Conservation (phyloP, 2,888 invertebrate species). For the Arctia plantaginis region DNA sequence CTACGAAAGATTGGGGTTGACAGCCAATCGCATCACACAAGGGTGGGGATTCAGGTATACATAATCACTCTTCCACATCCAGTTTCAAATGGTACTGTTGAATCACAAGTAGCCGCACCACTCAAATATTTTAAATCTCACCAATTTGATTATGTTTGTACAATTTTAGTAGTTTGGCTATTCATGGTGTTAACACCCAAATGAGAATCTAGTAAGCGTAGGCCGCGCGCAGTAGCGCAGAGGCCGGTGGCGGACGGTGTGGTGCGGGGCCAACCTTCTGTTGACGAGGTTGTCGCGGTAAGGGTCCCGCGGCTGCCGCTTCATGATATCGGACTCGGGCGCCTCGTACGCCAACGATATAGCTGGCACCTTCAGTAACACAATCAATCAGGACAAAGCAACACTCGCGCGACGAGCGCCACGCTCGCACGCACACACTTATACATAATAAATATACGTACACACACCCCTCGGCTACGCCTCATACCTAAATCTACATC, state of each 20-base stretch:
- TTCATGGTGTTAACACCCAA: conserved; percentile 78
- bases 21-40: conserved; percentile 58
- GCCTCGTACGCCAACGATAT: conserved; percentile 99
- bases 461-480: conserved; percentile 61
- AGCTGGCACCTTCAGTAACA: conserved; percentile 96
- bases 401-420: conserved; percentile 58
- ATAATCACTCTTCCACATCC: conserved; percentile 86
- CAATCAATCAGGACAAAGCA: conserved; percentile 83
- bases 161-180: conserved; percentile 68
- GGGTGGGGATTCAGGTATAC: conserved; percentile 50
- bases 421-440: conserved; percentile 60
- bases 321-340: conserved; percentile 99
- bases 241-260: conserved; percentile 48
- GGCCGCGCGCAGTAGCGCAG: conserved; percentile 45
- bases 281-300: conserved; percentile 99
- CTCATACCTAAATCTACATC: conserved; percentile 63
- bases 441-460: conserved; percentile 74
- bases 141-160: conserved; percentile 48
- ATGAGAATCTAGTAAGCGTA: conserved; percentile 76
- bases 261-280: conserved; percentile 93
- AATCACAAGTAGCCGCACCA: conserved; percentile 79
- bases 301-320: conserved; percentile 98
- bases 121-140: conserved; percentile 62
- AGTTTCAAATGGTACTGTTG: conserved; percentile 74
- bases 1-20: conserved; percentile 32